These are phyloP conservation scores for Drosophila phalerata DNA, from an alignment of 2,888 invertebrate species.

Conservation along the genomic window DNA sequence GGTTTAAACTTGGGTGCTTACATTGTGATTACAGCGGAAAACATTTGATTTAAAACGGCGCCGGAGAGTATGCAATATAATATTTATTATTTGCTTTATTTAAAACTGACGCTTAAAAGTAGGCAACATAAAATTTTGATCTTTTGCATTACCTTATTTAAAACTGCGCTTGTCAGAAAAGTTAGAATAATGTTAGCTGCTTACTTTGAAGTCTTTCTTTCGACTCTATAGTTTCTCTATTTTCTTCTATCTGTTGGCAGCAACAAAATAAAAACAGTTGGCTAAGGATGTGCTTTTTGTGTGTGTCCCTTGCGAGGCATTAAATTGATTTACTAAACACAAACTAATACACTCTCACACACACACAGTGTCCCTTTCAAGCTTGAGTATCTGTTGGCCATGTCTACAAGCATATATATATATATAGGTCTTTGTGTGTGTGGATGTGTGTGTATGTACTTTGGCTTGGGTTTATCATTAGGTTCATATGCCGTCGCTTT, in stretches of 20 bases:
- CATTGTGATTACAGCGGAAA: constrained; percentile 4
- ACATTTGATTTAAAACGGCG: constrained; percentile 1
- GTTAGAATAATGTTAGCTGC: background rate
- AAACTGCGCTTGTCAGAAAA: background rate
- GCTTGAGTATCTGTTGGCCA: constrained; percentile 35
- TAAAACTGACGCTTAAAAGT: constrained; percentile 1
- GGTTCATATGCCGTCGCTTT: constrained; percentile 69
- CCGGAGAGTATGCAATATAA: constrained; percentile 8
- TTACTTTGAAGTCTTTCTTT: background rate
- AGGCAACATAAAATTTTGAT: constrained; percentile 10
- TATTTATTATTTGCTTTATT: background rate
- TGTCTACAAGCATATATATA: constrained; percentile 37
- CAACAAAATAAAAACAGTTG: constrained; percentile 30
- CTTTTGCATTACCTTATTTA: background rate
- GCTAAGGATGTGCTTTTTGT: constrained; percentile 25
- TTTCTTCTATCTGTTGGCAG: constrained; percentile 10
- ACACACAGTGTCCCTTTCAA: constrained; percentile 33
- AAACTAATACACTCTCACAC: constrained; percentile 55
- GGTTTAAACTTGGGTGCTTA: constrained; percentile 21
- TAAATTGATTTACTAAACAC: constrained; percentile 75
- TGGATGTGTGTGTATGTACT: constrained; percentile 23
- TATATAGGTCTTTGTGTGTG: constrained; percentile 7
- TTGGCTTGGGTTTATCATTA: constrained; percentile 59
- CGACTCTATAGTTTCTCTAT: constrained; percentile 4
- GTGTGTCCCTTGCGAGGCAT: constrained; percentile 61